Base-by-base conservation (phyloP, 2,888 invertebrate genomes). In the Taenaris catops region DNA sequence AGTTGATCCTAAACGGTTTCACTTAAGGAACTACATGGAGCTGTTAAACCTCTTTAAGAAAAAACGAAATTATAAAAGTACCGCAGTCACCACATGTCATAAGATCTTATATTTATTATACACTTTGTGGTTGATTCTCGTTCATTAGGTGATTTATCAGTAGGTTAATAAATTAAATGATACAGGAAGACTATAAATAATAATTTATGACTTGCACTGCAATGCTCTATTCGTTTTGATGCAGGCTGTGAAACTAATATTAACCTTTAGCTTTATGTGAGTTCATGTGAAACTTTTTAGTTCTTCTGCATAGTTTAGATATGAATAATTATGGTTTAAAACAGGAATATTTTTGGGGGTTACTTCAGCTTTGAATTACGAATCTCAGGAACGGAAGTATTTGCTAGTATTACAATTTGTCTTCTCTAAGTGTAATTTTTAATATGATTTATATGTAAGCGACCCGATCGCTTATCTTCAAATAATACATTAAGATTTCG, bases 101-200 rank as follows among this genome's bases (percentile, higher is more conserved):
- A 51, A 58, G 62, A 59, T 57, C 56, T 61, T 56, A 64, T 73
- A 80, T 83, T 80, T 79, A 80, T 75, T 68, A 57, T 58, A 58
- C 68, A 74, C 72, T 80, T 73, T 72, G 69, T 75, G 67, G 64
- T 60, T 52, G 54, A 68, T 72, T 76, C 76, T 71, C 67, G 64
- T 59, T 68, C 53, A 59, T 62, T 69, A 73, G 73, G 72, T 73
- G 75, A 80, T 79, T 81, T 79, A 81, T 71, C 69, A 68, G 66
- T 70, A 70, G 69, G 59, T 62, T 63, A 60, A 67, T 63, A 70
- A 74, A 78, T 80, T 76, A 69, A 69, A 67, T 53, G 60, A 63
- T 61, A 58, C 69, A 72, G 72, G 78, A 79, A 75, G 70, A 70
- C 54, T 38, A 35, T 41, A 34, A 48, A 46, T 21, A 21, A 31